A percentile compares a stretch with the other conserved stretches of the same genome.
phyloP scores from a whole-genome alignment of 2,797 vertebrate genomes.

The Zenarchopterus dispar region DNA sequence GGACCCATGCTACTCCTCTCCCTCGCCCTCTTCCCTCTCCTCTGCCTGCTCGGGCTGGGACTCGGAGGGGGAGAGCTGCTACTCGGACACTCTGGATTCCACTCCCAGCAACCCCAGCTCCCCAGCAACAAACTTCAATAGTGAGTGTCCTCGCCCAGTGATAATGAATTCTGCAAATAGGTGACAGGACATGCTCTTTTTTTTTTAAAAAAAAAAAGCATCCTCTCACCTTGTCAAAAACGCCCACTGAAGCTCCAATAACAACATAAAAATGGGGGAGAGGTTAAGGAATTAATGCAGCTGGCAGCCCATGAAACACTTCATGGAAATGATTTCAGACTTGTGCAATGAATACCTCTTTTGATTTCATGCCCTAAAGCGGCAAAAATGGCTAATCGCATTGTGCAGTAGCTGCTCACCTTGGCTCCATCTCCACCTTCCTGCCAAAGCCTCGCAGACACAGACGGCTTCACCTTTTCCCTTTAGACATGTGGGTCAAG shows the following conservation, averaged over 20 bases:
- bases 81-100: constrained; percentile 84
- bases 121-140: constrained; percentile 81
- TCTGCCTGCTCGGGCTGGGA: constrained; percentile 91
- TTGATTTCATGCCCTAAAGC: constrained; percentile 71
- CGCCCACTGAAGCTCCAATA: constrained; percentile 51
- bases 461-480: constrained; percentile 32
- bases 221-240: constrained; percentile 49
- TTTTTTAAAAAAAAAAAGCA: constrained; percentile 40
- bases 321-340: constrained; percentile 69
- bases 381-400: constrained; percentile 66
- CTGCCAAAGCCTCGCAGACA: constrained; percentile 26
- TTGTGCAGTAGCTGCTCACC: constrained; percentile 66
- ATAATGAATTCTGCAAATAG: constrained; percentile 35
- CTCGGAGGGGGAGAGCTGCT: constrained; percentile 89
- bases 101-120: constrained; percentile 84
- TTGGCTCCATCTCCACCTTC: constrained; percentile 47
- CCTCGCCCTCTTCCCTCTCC: constrained; percentile 84
- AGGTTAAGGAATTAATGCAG: constrained; percentile 68
- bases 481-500: constrained; percentile 21
- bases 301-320: constrained; percentile 70
- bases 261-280: constrained; percentile 55
- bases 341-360: constrained; percentile 67
- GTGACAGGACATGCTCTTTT: constrained; percentile 30
- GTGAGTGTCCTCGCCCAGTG: constrained; percentile 81
- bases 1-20: constrained; percentile 87